These are phyloP conservation scores for Drosophila colorata DNA, from an alignment of 2,888 invertebrate genomes.

Conservation along the genomic window DNA sequence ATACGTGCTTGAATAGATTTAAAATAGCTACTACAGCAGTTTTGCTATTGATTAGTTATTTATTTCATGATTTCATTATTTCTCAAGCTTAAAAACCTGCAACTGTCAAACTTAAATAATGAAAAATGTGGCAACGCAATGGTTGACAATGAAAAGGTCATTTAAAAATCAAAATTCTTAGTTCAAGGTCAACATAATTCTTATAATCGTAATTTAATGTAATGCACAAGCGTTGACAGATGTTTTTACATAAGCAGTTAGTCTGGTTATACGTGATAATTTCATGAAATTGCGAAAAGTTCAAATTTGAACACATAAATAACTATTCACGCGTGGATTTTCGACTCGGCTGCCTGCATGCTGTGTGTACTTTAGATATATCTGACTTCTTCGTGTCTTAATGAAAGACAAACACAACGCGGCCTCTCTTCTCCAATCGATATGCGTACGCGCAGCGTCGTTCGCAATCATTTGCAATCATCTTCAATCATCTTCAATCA, in stretches of 20 bases:
- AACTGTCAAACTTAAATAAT: no score
- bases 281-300: not conserved
- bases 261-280: not conserved
- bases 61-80: no score
- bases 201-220: not conserved
- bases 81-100: no score
- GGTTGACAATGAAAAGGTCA: not conserved
- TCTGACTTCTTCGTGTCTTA: conserved; percentile 10
- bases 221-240: not conserved
- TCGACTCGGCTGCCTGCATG: not conserved
- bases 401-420: conserved; percentile 25
- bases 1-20: no score
- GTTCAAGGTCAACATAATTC: not conserved
- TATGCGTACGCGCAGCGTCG: conserved; percentile 14
- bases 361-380: no score
- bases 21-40: no score
- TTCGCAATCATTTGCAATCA: conserved; percentile 25
- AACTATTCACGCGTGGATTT: not conserved
- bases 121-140: not conserved
- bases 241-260: not conserved
- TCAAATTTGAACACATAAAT: not conserved
- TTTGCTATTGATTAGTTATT: no score
- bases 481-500: conserved; percentile 66
- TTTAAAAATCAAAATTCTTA: not conserved
- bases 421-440: conserved; percentile 16